A percentile compares a stretch with the other conserved stretches of the same genome.
Conservation (phyloP, 2,113 vertebrate genomes). For the cattle (Bos taurus) region ARS-UCD2.0 NC_037347.1:31265001-31265500, state of each 20-base stretch:
- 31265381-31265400: background rate
- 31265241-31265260: background rate
- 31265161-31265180: background rate
- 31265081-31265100: background rate
- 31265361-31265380: background rate
- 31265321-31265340: background rate
- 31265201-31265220: background rate
- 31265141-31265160: background rate
- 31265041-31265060: background rate
- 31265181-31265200: background rate
- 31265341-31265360: conserved; percentile 1
- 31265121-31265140: background rate
- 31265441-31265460: background rate
- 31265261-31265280: background rate
- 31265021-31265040: background rate
- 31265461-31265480: background rate
- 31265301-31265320: background rate
- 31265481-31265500: background rate
- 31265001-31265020: background rate
- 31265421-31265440: background rate
- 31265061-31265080: background rate
- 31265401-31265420: background rate
- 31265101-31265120: conserved; percentile 21
- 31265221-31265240: background rate
- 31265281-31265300: background rate